Conservation (phyloP, 1,140 invertebrate species). For the Whitmania pigra region DNA sequence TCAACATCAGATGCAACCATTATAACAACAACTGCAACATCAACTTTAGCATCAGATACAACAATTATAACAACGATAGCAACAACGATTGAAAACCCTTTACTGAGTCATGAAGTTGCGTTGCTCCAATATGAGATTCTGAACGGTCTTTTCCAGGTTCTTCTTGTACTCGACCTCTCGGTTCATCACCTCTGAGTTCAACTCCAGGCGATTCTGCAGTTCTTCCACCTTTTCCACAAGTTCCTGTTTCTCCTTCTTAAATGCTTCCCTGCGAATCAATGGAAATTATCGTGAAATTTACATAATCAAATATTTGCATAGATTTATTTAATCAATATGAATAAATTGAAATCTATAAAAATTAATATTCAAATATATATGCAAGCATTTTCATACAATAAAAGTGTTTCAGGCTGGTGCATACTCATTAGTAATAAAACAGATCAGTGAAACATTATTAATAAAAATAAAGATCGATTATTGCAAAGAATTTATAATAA, state of each 20-base stretch:
- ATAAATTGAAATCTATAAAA: no score
- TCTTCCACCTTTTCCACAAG: neutral
- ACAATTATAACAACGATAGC: no score
- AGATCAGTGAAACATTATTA: neutral
- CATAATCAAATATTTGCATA: no score
- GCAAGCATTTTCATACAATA: no score
- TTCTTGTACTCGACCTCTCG: constrained; percentile 5
- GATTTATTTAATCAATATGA: no score
- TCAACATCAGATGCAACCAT: no score
- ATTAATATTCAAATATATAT: no score
- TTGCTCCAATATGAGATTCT: neutral
- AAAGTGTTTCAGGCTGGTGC: no score
- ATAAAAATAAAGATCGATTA: neutral
- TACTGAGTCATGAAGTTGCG: neutral
- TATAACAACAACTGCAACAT: no score
- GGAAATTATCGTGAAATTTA: no score
- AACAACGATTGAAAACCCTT: neutral
- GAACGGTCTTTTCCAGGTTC: neutral
- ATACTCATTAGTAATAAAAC: no score
- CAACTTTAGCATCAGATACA: no score
- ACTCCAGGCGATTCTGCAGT: neutral
- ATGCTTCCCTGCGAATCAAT: neutral
- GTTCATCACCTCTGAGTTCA: neutral
- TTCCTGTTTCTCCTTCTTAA: neutral
- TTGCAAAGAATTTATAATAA: neutral